Evolutionary conservation across 2,113 vertebrate species (phyloP).

Genomic region (Tetrax tetrax): DNA sequence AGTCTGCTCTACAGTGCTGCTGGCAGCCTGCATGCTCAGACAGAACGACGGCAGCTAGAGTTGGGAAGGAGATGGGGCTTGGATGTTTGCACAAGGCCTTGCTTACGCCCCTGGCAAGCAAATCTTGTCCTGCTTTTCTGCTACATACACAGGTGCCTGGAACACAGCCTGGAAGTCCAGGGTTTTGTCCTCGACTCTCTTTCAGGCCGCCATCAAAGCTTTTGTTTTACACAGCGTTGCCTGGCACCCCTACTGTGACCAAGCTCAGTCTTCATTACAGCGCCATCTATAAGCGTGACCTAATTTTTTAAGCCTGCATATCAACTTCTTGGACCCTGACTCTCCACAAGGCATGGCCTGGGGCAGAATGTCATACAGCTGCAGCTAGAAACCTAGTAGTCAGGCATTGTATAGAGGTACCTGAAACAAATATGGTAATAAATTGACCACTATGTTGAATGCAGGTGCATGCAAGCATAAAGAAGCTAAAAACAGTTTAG

Average conservation of each 20-base stretch:
- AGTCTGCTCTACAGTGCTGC: background rate
- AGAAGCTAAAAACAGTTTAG: background rate
- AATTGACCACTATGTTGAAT: background rate
- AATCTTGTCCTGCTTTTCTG: conserved; percentile 9
- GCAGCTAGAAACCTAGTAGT: background rate
- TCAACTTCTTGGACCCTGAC: conserved; percentile 41
- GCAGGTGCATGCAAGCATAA: background rate
- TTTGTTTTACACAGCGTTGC: conserved; percentile 32
- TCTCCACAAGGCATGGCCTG: background rate
- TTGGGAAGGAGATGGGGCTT: background rate
- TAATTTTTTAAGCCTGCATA: conserved; percentile 36
- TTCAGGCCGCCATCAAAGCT: conserved; percentile 29
- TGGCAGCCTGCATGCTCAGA: background rate
- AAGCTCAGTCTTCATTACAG: conserved; percentile 40
- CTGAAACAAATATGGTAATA: background rate
- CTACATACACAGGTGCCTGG: conserved; percentile 24
- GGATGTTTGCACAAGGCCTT: background rate
- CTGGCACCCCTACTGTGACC: conserved; percentile 47
- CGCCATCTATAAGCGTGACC: background rate
- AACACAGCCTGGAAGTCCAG: conserved; percentile 1
- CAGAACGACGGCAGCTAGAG: background rate
- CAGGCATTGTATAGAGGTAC: background rate
- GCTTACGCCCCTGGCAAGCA: background rate
- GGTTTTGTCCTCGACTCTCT: conserved; percentile 21
- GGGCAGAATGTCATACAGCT: background rate